These are phyloP conservation scores for Cichladusa arquata DNA, from an alignment of 2,113 vertebrate genomes.

Conservation along the genomic window DNA sequence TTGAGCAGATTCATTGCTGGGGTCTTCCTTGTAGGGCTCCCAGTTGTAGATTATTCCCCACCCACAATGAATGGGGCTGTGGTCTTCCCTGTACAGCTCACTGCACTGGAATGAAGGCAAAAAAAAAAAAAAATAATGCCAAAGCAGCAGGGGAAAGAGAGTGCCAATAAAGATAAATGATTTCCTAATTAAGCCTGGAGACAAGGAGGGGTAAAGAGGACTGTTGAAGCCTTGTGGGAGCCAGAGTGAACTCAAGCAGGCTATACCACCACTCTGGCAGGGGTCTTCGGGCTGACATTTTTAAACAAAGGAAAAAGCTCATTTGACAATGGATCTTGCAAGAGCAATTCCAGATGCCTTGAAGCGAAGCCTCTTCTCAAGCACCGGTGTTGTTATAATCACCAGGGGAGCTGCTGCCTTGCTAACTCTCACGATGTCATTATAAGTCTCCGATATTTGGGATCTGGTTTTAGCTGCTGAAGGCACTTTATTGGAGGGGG, in stretches of 20 bases:
- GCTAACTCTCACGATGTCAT: slow-evolving; percentile 49
- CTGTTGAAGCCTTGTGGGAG: slow-evolving; percentile 61
- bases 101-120: slow-evolving; percentile 55
- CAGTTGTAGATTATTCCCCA: slow-evolving; percentile 56
- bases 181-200: slow-evolving; percentile 69
- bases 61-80: slow-evolving; percentile 68
- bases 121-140: slow-evolving; percentile 21
- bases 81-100: slow-evolving; percentile 65
- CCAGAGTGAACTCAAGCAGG: slow-evolving; percentile 52
- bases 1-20: slow-evolving; percentile 45
- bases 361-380: slow-evolving; percentile 45
- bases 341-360: slow-evolving; percentile 66
- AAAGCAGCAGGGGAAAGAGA: slow-evolving; percentile 63
- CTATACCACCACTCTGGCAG: slow-evolving; percentile 67
- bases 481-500: slow-evolving; percentile 38
- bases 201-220: slow-evolving; percentile 63
- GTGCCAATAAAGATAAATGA: slow-evolving; percentile 69
- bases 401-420: slow-evolving; percentile 57
- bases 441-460: slow-evolving; percentile 25
- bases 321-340: slow-evolving; percentile 67
- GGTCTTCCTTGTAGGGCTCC: slow-evolving; percentile 55
- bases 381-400: slow-evolving; percentile 64
- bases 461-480: slow-evolving; percentile 52
- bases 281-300: slow-evolving; percentile 68
- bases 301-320: slow-evolving; percentile 66